A percentile compares a stretch with the other conserved stretches of the same genome.
These are phyloP conservation scores for Nyctereutes procyonoides DNA, from an alignment of 2,113 vertebrate species.

Conservation along the genomic window DNA sequence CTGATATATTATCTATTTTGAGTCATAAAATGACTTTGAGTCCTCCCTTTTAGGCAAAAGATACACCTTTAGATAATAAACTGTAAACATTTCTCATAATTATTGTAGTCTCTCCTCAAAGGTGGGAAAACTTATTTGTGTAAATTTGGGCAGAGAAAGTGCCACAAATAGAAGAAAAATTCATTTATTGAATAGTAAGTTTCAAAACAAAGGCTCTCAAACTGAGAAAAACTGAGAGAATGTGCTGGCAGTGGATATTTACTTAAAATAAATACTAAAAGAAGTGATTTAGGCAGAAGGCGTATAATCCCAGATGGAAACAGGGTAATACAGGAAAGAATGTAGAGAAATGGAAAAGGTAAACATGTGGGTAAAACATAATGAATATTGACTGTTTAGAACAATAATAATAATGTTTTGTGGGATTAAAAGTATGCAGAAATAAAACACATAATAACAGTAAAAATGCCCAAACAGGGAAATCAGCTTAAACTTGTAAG, in stretches of 20 bases:
- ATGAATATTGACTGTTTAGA: conserved; percentile 63
- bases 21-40: neutral
- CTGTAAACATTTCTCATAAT: neutral
- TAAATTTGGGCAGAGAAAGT: conserved; percentile 10
- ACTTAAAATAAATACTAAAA: conserved; percentile 54
- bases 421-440: conserved; percentile 54
- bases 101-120: neutral
- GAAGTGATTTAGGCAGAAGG: conserved; percentile 58
- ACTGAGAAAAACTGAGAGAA: neutral
- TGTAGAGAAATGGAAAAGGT: conserved; percentile 44
- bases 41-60: neutral
- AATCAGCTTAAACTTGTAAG: neutral
- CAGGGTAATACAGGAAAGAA: conserved; percentile 57
- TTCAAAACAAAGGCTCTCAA: conserved; percentile 44
- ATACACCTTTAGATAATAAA: neutral
- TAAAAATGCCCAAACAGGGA: neutral
- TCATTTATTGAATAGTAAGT: neutral
- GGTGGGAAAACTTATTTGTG: neutral
- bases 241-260: conserved; percentile 30
- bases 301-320: conserved; percentile 50
- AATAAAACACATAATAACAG: conserved; percentile 44
- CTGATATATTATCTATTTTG: neutral
- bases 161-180: neutral
- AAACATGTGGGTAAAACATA: conserved; percentile 59
- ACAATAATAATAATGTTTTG: conserved; percentile 56